Evolutionary conservation across 1,140 invertebrate genomes (phyloP), one percentile per base, ranked within the genome.

Genomic region (Euura lappo): DNA sequence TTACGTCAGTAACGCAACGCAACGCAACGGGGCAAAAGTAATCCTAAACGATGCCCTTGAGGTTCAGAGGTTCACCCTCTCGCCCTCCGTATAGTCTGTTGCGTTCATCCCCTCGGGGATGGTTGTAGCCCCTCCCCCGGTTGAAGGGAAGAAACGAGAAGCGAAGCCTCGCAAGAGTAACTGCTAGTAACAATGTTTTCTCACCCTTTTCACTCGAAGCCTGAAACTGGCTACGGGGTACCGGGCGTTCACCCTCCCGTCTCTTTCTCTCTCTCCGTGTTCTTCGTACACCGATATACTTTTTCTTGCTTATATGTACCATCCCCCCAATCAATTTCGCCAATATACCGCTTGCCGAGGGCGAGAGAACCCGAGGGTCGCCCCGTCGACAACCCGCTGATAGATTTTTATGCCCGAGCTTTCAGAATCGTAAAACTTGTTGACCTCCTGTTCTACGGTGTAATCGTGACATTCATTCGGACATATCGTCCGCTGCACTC

Each of bases 171-270:
- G 78, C 77, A 80, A 80, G 77, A 79, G 80, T 84, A 83, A 84
- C 83, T 83, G 80, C 80, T 81, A 83, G 81, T 84, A 84, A 85
- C 83, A 84, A 86, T 85, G 82, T 85, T 85, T 85, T 84, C 84
- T 85, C 83, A 84, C 83, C 84, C 84, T 82, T 85, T 85, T 83
- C 78, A 60, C 51, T 60, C 13, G 8, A 28, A n/a, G 51, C 51
- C 51, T 60, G 51, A 60, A 60, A 60, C 51, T 60, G 51, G 51
- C 51, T 60, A n/a, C 13, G 51, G 51, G 51, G 51, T 60, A n/a
- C 13, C 8, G 51, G 51, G 51, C 13, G 51, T 60, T 60, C 51
- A 60, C 51, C 51, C 51, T 60, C 51, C 51, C 28, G 28, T 28
- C 28, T 28, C 28, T 28, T 28, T 28, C 28, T 28, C 28, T 28